phyloP scores from a whole-genome alignment of 2,888 invertebrate species.

The Sepioteuthis lessoniana region DNA sequence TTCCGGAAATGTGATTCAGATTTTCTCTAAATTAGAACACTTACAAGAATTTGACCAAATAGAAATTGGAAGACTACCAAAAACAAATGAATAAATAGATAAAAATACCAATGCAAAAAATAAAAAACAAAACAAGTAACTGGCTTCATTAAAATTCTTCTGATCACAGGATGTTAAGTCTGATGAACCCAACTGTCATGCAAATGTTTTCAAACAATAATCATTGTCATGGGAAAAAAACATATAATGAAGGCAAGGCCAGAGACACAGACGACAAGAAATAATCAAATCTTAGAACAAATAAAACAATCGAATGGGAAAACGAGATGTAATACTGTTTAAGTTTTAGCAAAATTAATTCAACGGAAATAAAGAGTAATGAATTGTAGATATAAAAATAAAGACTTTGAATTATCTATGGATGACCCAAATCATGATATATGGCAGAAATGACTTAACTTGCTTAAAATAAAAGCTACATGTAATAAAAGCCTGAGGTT shows the following conservation, averaged over 20 bases:
- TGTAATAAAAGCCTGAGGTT: too few species aligned
- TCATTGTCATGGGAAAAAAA: background rate
- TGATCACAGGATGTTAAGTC: background rate
- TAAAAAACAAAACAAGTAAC: background rate
- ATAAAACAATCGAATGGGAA: background rate
- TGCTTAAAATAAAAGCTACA: too few species aligned
- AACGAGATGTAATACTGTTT: background rate
- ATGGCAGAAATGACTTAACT: too few species aligned
- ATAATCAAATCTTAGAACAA: background rate
- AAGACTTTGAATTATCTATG: too few species aligned
- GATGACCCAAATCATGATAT: too few species aligned
- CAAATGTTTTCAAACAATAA: slow-evolving; percentile 6
- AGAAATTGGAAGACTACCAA: background rate
- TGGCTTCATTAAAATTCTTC: background rate
- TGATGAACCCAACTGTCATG: slow-evolving; percentile 13
- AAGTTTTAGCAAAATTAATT: background rate
- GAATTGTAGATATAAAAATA: too few species aligned
- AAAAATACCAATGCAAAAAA: background rate
- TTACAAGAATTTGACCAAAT: background rate
- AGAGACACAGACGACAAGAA: background rate
- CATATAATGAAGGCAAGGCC: background rate
- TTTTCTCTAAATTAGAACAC: background rate
- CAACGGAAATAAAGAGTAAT: background rate
- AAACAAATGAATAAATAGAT: background rate
- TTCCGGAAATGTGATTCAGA: background rate